Conservation (phyloP, 2,888 invertebrate genomes). For the Microctonus hyperodae region DNA sequence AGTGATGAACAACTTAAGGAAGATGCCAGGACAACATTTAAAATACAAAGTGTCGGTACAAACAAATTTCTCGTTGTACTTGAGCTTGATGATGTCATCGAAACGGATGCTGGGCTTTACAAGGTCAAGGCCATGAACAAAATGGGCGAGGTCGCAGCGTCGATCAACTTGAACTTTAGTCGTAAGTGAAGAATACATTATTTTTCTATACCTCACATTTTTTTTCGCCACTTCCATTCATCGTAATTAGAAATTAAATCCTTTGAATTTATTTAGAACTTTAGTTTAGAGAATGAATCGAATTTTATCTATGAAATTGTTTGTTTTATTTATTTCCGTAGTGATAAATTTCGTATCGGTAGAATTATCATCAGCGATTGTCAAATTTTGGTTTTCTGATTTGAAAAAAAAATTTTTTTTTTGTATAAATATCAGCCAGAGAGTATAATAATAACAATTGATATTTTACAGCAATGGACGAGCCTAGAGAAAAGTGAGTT, state of each 20-base stretch:
- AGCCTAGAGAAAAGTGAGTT: slow-evolving; percentile 94
- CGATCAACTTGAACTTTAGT: slow-evolving; percentile 96
- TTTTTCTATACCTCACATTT: slow-evolving; percentile 3
- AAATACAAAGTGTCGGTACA: slow-evolving; percentile 83
- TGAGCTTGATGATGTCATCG: slow-evolving; percentile 94
- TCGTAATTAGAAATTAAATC: background rate
- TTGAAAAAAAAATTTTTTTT: no score
- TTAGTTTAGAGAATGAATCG: background rate
- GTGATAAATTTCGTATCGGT: no score
- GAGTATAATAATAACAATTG: slow-evolving; percentile 40
- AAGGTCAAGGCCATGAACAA: slow-evolving; percentile 97
- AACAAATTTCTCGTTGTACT: slow-evolving; percentile 91
- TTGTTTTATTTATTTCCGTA: no score
- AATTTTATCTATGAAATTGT: no score
- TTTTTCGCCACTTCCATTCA: background rate
- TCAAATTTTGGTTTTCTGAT: no score
- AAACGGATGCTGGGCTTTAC: slow-evolving; percentile 94
- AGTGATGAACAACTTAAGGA: slow-evolving; percentile 85
- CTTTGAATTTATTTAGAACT: background rate
- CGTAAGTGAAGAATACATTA: slow-evolving; percentile 74
- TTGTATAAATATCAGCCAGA: slow-evolving; percentile 53
- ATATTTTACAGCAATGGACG: slow-evolving; percentile 87
- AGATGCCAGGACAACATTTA: slow-evolving; percentile 86
- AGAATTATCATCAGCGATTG: no score
- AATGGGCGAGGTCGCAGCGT: slow-evolving; percentile 96